Evolutionary conservation across 2,888 invertebrate species (phyloP), one percentile per base, ranked within the genome.

Genomic region (Teleiodes luculella): DNA sequence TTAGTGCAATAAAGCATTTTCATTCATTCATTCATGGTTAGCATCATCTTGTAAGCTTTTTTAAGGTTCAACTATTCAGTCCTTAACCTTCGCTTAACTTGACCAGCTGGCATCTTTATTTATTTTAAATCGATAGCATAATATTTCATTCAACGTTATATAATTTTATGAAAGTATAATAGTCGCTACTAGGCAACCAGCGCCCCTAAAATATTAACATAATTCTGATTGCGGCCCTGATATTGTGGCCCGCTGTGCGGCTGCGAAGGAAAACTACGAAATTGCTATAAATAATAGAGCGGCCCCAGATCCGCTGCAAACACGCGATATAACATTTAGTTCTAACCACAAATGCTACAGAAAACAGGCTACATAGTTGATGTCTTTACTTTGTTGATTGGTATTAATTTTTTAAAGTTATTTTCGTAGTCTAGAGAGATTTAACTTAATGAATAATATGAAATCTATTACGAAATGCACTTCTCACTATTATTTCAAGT

Each of bases 381-480:
- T 43, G 43, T 43, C 43, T 43, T 43, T 43, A 43, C 43, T 43
- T 43, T 43, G 43, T 43, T 43, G 43, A 28, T 43, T 43, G 28
- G 28, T 24, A 43, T 28, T n/a, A 28, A 24, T 20, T 28, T 43
- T 43, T 43, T 20, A 2, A n/a, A n/a, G n/a, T 6, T 10, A 41
- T 18, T 18, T 10, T 14, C 7, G 18, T 18, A 36, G 8, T 24
- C 24, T 24, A 24, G 24, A 24, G 3, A 6, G 24, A 24, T 4
- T 3, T 24, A 4, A 6, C 24, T n/a, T n/a, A n/a, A n/a, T n/a
- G n/a, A n/a, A n/a, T n/a, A n/a, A n/a, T n/a, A n/a, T n/a, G n/a
- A n/a, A n/a, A n/a, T n/a, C n/a, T n/a, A n/a, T n/a, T n/a, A n/a
- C n/a, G n/a, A n/a, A n/a, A n/a, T n/a, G n/a, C n/a, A n/a, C n/a